A percentile compares a stretch with the other conserved stretches of the same genome.
Evolutionary conservation across 2,797 vertebrate genomes (phyloP).

Genomic region (Cynopterus sphinx): DNA sequence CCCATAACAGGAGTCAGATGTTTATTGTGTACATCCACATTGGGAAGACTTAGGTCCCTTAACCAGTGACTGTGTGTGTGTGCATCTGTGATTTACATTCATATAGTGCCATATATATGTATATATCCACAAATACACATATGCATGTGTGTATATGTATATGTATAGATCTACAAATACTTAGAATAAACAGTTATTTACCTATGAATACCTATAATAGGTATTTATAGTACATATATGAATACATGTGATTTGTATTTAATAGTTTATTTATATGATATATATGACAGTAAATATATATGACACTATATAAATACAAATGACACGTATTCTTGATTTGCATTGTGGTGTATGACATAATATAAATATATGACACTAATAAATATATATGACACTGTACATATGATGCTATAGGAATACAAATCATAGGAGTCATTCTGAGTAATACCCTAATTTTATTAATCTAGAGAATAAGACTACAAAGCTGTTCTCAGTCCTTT

Average conservation of each 20-base stretch:
- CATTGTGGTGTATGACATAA: background rate
- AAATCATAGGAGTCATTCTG: slow-evolving; percentile 11
- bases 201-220: background rate
- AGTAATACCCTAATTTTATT: background rate
- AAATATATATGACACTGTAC: background rate
- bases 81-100: background rate
- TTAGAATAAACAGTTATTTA: background rate
- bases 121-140: background rate
- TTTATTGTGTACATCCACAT: background rate
- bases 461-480: background rate
- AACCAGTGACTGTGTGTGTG: background rate
- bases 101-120: background rate
- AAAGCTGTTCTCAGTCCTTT: background rate
- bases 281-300: background rate
- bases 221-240: background rate
- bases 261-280: background rate
- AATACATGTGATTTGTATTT: background rate
- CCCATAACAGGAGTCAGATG: background rate
- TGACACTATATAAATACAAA: background rate
- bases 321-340: background rate
- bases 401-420: background rate
- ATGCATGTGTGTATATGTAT: background rate
- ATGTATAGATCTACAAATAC: background rate
- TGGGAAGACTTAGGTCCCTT: background rate
- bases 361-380: background rate